phyloP scores from a whole-genome alignment of 2,113 vertebrate genomes.

The Semnopithecus entellus region DNA sequence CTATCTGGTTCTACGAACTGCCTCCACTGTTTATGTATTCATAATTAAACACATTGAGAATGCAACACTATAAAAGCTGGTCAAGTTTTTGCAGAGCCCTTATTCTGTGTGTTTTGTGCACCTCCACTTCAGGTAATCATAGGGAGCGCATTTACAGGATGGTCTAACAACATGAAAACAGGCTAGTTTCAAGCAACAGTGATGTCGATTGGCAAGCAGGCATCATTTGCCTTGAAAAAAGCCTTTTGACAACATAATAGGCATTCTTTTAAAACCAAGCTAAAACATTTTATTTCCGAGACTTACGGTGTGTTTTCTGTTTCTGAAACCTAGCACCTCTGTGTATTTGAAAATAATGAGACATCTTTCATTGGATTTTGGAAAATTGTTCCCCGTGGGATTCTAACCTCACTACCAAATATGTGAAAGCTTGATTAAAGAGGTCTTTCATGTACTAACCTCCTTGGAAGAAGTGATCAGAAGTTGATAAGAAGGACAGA shows the following conservation, averaged over 20 bases:
- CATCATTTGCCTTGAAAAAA: background rate
- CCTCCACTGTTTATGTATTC: background rate
- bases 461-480: background rate
- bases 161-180: too few species aligned
- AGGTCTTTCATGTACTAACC: background rate
- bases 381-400: background rate
- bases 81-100: background rate
- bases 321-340: constrained; percentile 8
- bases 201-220: background rate
- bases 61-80: background rate
- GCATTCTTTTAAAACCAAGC: background rate
- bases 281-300: background rate
- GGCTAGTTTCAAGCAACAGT: background rate
- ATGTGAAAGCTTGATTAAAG: background rate
- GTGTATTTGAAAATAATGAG: background rate
- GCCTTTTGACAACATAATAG: background rate
- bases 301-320: background rate
- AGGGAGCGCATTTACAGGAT: background rate
- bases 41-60: background rate
- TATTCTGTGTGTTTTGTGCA: background rate
- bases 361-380: background rate
- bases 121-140: background rate
- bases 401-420: background rate
- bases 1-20: background rate
- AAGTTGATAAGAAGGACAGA: background rate